Evolutionary conservation across 2,113 vertebrate genomes (phyloP), one percentile per base, ranked within the genome.

Genomic region (Hyaena hyaena): DNA sequence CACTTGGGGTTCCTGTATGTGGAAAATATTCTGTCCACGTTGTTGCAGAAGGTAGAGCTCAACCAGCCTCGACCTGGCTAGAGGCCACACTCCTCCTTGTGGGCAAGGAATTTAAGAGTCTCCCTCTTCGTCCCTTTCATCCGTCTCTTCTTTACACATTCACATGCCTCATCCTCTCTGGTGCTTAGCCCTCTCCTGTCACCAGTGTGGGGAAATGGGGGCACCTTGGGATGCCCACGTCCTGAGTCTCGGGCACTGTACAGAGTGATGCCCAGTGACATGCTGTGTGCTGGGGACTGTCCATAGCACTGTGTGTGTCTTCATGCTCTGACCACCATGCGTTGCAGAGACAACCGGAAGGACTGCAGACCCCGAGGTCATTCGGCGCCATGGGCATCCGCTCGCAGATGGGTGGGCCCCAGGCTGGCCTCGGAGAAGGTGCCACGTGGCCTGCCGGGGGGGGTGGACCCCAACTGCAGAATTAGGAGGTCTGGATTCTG

Each of bases 191-290:
- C 73, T 10, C 10, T 16, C 10, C 35, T 5, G 0, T 33, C 31
- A 33, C 11, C 21, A 39, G 16, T 9, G 7, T 39, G 10, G n/a
- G n/a, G 33, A 35, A 68, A 43, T 50, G 45, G 10, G 35, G 4
- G 16, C 5, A n/a, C 33, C 43, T 14, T 26, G 31, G 48, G 55
- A 35, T 28, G 14, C 21, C 24, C 6, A 26, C 10, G 8, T 81
- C 77, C 39, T 68, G 21, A 35, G 10, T 35, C 45, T 19, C 69
- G 23, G 23, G 35, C 12, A 0, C 15, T 48, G 33, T 4, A 4
- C 9, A 26, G 23, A 4, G 23, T 0, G 43, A n/a, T 16, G 23
- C n/a, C 33, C 33, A 7, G 24, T 0, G 5, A 9, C 4, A 0
- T n/a, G 14, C 23, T 33, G 10, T 77, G 85, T 43, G 48, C 19